These are phyloP conservation scores for Dinomys branickii DNA, from an alignment of 2,113 vertebrate species.

Conservation along the genomic window DNA sequence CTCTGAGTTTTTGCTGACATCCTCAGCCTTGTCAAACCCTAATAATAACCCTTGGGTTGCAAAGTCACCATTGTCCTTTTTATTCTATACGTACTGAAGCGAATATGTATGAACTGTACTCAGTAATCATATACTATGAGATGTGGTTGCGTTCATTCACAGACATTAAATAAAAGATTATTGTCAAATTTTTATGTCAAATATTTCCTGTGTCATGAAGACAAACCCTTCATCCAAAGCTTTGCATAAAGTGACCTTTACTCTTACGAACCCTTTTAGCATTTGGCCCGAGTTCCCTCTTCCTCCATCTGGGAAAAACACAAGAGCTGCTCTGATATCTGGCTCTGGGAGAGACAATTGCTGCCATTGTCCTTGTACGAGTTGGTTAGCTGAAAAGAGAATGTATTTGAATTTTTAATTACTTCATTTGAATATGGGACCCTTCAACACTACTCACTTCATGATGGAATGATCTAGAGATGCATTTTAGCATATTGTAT, in stretches of 20 bases:
- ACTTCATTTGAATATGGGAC: neutral
- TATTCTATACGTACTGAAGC: conserved; percentile 58
- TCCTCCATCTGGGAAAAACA: conserved; percentile 55
- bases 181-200: conserved; percentile 68
- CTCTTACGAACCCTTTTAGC: conserved; percentile 70
- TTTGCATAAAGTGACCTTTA: conserved; percentile 75
- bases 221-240: conserved; percentile 37
- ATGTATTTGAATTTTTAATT: neutral
- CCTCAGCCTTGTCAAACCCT: conserved; percentile 64
- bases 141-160: conserved; percentile 59
- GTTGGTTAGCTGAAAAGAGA: neutral
- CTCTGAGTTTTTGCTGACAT: conserved; percentile 69
- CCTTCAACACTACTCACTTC: neutral
- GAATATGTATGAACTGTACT: conserved; percentile 65
- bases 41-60: conserved; percentile 58
- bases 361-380: conserved; percentile 29
- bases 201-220: conserved; percentile 1
- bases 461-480: neutral
- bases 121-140: conserved; percentile 66
- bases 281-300: conserved; percentile 69
- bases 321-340: conserved; percentile 62
- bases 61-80: conserved; percentile 62
- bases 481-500: neutral
- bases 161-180: conserved; percentile 48
- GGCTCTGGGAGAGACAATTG: conserved; percentile 57